These are phyloP conservation scores for Herpailurus yagouaroundi DNA, from an alignment of 2,113 vertebrate species.

Conservation along the genomic window DNA sequence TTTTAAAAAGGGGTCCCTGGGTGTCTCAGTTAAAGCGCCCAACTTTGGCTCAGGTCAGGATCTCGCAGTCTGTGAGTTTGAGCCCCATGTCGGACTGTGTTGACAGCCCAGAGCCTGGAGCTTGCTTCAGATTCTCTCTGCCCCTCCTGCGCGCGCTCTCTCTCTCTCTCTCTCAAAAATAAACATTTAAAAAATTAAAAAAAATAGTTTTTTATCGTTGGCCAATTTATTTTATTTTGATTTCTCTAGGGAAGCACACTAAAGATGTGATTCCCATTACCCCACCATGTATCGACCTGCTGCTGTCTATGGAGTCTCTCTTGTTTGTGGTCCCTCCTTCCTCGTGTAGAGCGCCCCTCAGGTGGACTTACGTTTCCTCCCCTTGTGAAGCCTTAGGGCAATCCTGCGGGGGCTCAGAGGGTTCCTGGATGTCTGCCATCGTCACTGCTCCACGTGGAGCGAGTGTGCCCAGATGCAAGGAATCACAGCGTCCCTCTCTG, in stretches of 20 bases:
- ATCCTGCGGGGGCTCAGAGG: not conserved
- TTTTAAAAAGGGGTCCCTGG: not conserved
- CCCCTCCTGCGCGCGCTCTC: fast-evolving
- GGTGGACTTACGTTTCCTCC: no score
- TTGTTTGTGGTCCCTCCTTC: not conserved
- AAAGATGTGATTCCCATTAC: not conserved
- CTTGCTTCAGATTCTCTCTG: no score
- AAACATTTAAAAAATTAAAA: no score
- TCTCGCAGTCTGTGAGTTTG: no score
- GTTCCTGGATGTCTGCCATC: not conserved
- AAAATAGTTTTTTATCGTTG: not conserved
- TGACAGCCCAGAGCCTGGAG: no score
- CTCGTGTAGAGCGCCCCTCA: not conserved
- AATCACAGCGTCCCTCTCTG: no score
- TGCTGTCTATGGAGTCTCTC: not conserved
- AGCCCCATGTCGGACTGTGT: no score
- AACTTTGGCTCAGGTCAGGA: no score
- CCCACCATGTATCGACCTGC: fast-evolving
- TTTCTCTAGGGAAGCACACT: not conserved
- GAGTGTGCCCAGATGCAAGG: not conserved
- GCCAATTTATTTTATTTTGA: not conserved
- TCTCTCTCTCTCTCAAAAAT: no score
- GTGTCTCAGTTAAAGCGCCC: no score
- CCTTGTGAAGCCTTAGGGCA: not conserved
- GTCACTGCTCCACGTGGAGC: not conserved